phyloP scores from a whole-genome alignment of 37 sponge, comb jelly and placozoan species.

The Ephydatia muelleri region DNA sequence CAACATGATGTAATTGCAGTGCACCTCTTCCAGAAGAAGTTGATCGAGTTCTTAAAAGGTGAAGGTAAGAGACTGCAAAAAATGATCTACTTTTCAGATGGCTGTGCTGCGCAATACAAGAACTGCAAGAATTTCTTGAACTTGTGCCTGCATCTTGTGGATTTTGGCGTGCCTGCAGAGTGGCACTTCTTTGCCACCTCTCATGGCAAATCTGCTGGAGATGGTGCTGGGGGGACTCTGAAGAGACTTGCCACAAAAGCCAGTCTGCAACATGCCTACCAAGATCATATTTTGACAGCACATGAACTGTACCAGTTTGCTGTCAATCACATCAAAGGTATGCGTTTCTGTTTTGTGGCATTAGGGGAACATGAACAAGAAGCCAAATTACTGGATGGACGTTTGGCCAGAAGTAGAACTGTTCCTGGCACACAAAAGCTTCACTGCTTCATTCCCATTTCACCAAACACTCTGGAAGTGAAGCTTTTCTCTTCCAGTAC shows the following conservation, averaged over 20 bases:
- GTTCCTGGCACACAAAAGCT: slow-evolving; percentile 46
- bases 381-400: neutral
- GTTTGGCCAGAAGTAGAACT: slow-evolving; percentile 12
- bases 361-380: neutral
- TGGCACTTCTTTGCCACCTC: slow-evolving; percentile 58
- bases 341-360: slow-evolving; percentile 8
- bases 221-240: no score
- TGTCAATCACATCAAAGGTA: neutral
- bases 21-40: no score
- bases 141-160: slow-evolving; percentile 19
- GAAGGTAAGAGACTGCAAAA: neutral
- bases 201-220: no score
- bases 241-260: no score
- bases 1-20: slow-evolving; percentile 19
- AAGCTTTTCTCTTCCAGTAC: no score
- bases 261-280: no score
- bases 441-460: no score
- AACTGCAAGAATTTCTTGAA: slow-evolving; percentile 36
- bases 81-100: slow-evolving; percentile 28
- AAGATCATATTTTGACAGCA: slow-evolving; percentile 24
- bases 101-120: slow-evolving; percentile 29
- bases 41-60: no score
- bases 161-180: slow-evolving; percentile 32
- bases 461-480: no score
- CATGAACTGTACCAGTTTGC: slow-evolving; percentile 27